A percentile compares a stretch with the other conserved stretches of the same genome.
Conservation (phyloP, 2,888 invertebrate species). For the Seira ritae region DNA sequence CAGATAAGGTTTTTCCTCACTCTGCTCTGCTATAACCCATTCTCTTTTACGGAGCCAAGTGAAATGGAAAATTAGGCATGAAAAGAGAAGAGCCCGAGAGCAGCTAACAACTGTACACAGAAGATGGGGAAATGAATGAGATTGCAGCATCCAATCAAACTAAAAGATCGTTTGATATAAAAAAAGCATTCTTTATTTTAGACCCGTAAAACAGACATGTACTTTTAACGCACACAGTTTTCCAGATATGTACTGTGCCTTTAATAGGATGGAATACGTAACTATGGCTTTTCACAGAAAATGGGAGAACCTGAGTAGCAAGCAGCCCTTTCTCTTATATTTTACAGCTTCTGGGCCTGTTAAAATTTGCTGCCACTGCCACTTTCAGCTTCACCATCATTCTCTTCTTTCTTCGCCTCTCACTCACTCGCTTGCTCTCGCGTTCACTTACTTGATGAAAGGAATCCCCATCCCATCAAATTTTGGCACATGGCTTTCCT, state of each 20-base stretch:
- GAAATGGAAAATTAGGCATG: conserved; percentile 66
- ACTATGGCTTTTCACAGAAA: background rate
- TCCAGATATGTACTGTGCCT: too few relatives aligned
- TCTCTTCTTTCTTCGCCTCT: conserved; percentile 27
- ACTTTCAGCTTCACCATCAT: conserved; percentile 57
- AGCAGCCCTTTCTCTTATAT: conserved; percentile 25
- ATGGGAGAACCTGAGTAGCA: conserved; percentile 25
- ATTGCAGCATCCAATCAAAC: conserved; percentile 65
- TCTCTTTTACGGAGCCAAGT: conserved; percentile 57
- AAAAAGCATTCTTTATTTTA: background rate
- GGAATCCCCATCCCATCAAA: conserved; percentile 65
- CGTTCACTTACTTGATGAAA: conserved; percentile 58
- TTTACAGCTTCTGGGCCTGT: conserved; percentile 61
- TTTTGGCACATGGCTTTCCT: conserved; percentile 63
- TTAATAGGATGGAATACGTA: too few relatives aligned
- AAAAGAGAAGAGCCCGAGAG: conserved; percentile 38
- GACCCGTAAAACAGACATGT: background rate
- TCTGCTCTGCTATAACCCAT: conserved; percentile 34
- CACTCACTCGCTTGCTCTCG: conserved; percentile 21
- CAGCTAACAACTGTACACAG: background rate
- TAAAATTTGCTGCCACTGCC: conserved; percentile 48
- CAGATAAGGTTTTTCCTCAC: conserved; percentile 54
- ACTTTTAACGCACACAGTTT: too few relatives aligned
- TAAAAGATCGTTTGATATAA: conserved; percentile 45
- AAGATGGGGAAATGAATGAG: conserved; percentile 62